Percentiles rank a stretch among this genome's conserved stretches.
These are phyloP conservation scores for Oreochromis niloticus DNA, from an alignment of 2,113 vertebrate genomes.

Conservation along the genomic window DNA sequence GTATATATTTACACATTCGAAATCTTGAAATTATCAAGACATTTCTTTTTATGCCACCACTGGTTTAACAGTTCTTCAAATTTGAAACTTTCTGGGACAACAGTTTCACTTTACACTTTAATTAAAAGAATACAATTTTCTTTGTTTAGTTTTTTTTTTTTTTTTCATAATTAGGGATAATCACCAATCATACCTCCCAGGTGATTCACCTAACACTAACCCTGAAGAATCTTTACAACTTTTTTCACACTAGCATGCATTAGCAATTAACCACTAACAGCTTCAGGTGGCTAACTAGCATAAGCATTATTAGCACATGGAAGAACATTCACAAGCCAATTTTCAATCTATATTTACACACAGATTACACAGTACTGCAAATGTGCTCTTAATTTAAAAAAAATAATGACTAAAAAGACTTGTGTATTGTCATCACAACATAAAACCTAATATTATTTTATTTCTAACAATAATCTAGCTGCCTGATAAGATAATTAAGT, in stretches of 20 bases:
- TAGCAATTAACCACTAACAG: background rate
- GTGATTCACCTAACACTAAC: no score
- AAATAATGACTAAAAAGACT: background rate
- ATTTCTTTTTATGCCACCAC: background rate
- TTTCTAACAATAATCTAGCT: background rate
- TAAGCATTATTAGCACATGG: background rate
- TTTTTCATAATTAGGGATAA: no score
- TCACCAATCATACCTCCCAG: no score
- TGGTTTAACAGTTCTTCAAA: background rate
- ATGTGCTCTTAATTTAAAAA: background rate
- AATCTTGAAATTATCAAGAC: background rate
- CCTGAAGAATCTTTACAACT: no score
- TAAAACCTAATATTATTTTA: background rate
- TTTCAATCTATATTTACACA: background rate
- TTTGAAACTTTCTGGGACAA: background rate
- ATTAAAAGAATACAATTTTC: no score
- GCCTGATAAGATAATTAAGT: background rate
- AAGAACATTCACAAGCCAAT: background rate
- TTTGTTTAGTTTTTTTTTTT: no score
- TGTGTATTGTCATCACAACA: background rate
- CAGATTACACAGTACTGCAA: background rate
- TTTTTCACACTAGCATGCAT: background rate
- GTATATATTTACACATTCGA: background rate
- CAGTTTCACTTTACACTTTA: background rate
- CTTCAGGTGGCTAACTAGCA: background rate